phyloP scores from a whole-genome alignment of 2,797 vertebrate species.

The Lacerta bilineata region DNA sequence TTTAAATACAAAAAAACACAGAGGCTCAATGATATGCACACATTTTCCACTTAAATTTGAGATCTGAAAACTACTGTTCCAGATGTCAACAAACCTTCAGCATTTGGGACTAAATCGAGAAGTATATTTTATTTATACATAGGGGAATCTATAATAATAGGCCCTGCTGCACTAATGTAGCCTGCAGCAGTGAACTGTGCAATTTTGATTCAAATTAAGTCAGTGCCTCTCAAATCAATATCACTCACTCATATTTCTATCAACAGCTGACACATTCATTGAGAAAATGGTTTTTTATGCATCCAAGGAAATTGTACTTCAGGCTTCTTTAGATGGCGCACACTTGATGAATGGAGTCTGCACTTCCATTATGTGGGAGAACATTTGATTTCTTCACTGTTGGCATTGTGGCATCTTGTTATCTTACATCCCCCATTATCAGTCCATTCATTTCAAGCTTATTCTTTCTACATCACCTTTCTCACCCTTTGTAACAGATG shows the following conservation, averaged over 20 bases:
- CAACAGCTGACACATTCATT: slow-evolving; percentile 53
- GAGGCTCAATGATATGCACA: neutral
- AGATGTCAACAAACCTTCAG: no score
- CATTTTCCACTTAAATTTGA: neutral
- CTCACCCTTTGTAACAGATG: slow-evolving; percentile 19
- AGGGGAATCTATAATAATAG: neutral
- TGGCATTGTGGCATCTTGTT: neutral
- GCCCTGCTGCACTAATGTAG: neutral
- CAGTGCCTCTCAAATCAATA: slow-evolving; percentile 35
- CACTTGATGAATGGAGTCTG: slow-evolving; percentile 37
- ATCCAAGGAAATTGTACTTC: slow-evolving; percentile 44
- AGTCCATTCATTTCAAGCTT: slow-evolving; percentile 23
- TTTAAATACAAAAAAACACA: neutral
- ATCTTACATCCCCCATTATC: slow-evolving; percentile 11
- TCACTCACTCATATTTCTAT: slow-evolving; percentile 51
- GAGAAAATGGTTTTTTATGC: slow-evolving; percentile 36
- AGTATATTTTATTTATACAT: neutral
- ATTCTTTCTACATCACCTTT: slow-evolving; percentile 29
- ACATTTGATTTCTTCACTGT: slow-evolving; percentile 28
- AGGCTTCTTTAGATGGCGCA: neutral
- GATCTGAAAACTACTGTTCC: neutral
- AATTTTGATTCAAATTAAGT: slow-evolving; percentile 35
- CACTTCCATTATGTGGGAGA: slow-evolving; percentile 11
- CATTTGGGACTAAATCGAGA: neutral
- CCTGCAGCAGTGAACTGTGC: neutral